Conservation (phyloP, 2,797 vertebrate species). For the Calcarius lapponicus region DNA sequence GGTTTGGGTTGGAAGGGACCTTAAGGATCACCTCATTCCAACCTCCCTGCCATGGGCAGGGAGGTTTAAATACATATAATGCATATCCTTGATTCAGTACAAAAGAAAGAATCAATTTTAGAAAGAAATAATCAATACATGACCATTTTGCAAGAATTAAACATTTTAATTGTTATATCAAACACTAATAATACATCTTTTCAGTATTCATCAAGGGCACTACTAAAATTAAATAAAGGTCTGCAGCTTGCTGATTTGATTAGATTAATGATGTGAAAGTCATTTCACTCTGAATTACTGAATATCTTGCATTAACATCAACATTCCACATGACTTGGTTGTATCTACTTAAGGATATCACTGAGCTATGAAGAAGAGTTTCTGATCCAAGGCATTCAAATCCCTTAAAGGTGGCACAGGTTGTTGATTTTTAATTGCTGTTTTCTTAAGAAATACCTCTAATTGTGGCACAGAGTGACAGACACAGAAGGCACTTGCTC, state of each 20-base stretch:
- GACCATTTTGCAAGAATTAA: neutral
- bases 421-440: neutral
- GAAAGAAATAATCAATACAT: neutral
- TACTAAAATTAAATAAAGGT: neutral
- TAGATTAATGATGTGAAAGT: neutral
- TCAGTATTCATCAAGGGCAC: neutral
- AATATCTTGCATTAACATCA: neutral
- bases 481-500: constrained; percentile 52
- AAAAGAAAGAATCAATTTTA: neutral
- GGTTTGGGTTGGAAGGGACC: neutral
- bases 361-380: neutral
- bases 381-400: neutral
- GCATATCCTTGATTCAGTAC: neutral
- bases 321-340: neutral
- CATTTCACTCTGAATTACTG: neutral
- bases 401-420: neutral
- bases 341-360: neutral
- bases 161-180: neutral
- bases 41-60: neutral
- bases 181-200: neutral
- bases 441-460: constrained; percentile 12
- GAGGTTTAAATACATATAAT: neutral
- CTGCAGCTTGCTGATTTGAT: neutral
- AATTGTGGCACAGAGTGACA: constrained; percentile 63
- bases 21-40: neutral